Percentiles rank a stretch among this genome's conserved stretches.
Evolutionary conservation across 1,140 invertebrate genomes (phyloP).

Genomic region (Apis dorsata): DNA sequence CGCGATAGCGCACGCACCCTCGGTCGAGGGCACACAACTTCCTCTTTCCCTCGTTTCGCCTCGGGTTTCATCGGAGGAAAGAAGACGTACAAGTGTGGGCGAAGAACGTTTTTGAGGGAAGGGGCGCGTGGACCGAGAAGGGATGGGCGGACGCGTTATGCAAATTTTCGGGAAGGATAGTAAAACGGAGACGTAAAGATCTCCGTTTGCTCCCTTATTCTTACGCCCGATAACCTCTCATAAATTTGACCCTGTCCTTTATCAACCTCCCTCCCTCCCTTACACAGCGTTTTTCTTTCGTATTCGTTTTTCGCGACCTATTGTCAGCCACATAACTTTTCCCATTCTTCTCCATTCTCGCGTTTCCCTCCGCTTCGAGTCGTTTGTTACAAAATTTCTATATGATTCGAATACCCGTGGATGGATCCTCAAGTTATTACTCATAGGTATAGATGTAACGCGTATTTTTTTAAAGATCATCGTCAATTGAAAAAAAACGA

Average conservation of each 20-base stretch:
- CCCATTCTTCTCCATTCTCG: neutral
- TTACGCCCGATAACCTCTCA: slow-evolving; percentile 61
- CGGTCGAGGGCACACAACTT: neutral
- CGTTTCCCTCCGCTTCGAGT: neutral
- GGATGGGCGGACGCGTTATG: slow-evolving; percentile 58
- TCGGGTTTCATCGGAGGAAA: neutral
- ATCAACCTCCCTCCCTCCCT: slow-evolving; percentile 60
- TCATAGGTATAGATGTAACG: too few species aligned
- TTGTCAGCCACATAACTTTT: slow-evolving; percentile 49
- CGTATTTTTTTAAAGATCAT: too few species aligned
- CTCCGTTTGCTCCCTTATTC: slow-evolving; percentile 59
- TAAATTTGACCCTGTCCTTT: slow-evolving; percentile 65
- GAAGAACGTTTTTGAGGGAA: neutral
- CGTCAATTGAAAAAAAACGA: too few species aligned
- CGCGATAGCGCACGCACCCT: neutral
- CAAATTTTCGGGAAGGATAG: slow-evolving; percentile 63
- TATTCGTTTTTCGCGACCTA: slow-evolving; percentile 64
- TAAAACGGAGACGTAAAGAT: slow-evolving; percentile 65
- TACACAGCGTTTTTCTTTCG: slow-evolving; percentile 43
- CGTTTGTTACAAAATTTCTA: too few species aligned
- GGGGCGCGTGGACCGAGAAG: neutral
- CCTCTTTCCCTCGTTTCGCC: neutral
- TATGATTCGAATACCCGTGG: neutral
- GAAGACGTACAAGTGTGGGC: neutral
- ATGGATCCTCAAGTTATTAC: neutral